Evolutionary conservation across 2,888 invertebrate species (phyloP), one percentile per base, ranked within the genome.

Genomic region (Meghimatium bilineatum): DNA sequence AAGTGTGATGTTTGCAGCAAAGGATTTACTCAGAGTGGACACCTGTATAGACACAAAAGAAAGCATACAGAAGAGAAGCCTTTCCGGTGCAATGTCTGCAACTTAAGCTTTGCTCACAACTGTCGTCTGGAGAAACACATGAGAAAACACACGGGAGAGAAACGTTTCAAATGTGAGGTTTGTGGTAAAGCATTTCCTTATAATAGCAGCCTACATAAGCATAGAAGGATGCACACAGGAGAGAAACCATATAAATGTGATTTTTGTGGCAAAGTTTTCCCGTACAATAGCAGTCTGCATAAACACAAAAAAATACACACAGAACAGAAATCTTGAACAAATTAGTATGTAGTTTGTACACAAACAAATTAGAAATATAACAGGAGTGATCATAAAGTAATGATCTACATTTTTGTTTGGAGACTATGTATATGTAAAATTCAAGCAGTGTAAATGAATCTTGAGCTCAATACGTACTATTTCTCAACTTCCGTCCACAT

Each of bases 201-300:
- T 6, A 36, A 36, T 20, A 26, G 69, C 26, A 6, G 10, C 26
- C 23, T 71, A 38, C 20, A 71, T 5, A 36, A 38, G 17, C 69
- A 71, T 38, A 38, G 26, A 23, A 36, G 69, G 32, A 63, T 63
- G 29, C 63, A 63, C n/a, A 71, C 69, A 26, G 69, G 72, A 44
- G 72, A 72, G 44, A 72, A 44, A n/a, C 72, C 72, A n/a, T 72
- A 72, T n/a, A 72, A 44, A n/a, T 72, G 72, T 72, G 72, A 72
- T n/a, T 26, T n/a, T 29, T 72, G 72, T 72, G 72, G 49, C 3
- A 49, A 44, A n/a, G 12, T n/a, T 6, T 72, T 72, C 17, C n/a
- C 44, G 26, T n/a, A 44, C 10, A 49, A 49, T 14, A 49, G 44
- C n/a, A 72, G 44, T 29, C n/a, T 72, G 0, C 26, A 29, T 44